Evolutionary conservation across 2,797 vertebrate genomes (phyloP).

Genomic region (Acrocephalus scirpaceus): DNA sequence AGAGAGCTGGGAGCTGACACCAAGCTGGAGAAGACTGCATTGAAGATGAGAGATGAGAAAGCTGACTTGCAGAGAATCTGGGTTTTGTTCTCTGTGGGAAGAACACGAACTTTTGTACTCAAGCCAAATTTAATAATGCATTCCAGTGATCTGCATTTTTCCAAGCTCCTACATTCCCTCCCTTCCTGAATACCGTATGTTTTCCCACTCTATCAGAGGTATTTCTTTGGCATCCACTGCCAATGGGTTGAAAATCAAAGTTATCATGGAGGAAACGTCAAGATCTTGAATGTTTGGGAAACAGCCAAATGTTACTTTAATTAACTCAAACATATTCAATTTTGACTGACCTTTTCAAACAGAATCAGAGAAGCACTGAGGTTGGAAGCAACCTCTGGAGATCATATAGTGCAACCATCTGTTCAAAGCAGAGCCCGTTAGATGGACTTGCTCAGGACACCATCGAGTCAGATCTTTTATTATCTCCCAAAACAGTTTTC

Average conservation of each 20-base stretch:
- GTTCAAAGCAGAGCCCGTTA: not conserved
- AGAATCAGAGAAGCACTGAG: not conserved
- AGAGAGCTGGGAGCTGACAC: not conserved
- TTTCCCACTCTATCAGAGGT: not conserved
- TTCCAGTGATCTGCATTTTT: not conserved
- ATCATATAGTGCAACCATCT: not conserved
- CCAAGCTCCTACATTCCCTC: not conserved
- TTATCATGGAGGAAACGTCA: not conserved
- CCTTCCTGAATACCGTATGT: not conserved
- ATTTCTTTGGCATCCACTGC: not conserved
- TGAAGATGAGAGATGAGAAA: not conserved
- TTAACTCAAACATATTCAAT: not conserved
- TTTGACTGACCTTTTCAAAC: not conserved
- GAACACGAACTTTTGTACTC: not conserved
- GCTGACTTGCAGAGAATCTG: not conserved
- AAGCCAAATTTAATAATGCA: not conserved
- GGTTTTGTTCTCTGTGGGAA: not conserved
- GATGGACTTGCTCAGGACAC: not conserved
- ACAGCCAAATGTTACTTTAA: not conserved
- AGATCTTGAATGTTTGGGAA: not conserved
- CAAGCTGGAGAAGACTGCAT: not conserved
- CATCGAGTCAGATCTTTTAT: not conserved
- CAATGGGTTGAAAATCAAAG: not conserved
- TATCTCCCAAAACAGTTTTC: not conserved
- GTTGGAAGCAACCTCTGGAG: not conserved